phyloP scores from a whole-genome alignment of 2,113 vertebrate genomes.

The Chelonoidis abingdonii region DNA sequence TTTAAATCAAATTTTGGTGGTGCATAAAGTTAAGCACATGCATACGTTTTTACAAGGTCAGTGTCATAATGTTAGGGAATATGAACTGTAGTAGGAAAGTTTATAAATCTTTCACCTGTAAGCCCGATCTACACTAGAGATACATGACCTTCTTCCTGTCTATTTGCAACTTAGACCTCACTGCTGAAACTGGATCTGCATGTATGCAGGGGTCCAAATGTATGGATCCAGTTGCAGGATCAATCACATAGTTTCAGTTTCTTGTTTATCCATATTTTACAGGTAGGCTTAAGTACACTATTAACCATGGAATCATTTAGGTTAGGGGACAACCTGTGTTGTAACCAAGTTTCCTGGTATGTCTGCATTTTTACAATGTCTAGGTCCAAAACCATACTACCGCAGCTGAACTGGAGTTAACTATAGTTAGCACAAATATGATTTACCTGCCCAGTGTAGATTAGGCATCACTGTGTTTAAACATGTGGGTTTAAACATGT shows the following conservation, averaged over 20 bases:
- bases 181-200: background rate
- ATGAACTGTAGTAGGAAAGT: background rate
- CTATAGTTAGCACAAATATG: background rate
- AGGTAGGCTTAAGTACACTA: background rate
- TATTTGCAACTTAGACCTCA: background rate
- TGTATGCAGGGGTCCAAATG: background rate
- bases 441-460: background rate
- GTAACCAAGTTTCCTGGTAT: background rate
- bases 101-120: background rate
- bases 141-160: background rate
- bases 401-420: background rate
- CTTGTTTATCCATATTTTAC: background rate
- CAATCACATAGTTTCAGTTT: background rate
- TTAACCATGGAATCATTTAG: background rate
- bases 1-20: background rate
- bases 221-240: background rate
- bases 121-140: background rate
- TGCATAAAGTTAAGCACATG: background rate
- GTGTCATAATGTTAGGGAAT: background rate
- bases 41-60: background rate
- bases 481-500: background rate
- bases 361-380: background rate
- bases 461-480: background rate
- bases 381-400: background rate
- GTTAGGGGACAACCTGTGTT: background rate